Evolutionary conservation across 2,888 invertebrate genomes (phyloP).

Genomic region (Xanthostigma xanthostigma): DNA sequence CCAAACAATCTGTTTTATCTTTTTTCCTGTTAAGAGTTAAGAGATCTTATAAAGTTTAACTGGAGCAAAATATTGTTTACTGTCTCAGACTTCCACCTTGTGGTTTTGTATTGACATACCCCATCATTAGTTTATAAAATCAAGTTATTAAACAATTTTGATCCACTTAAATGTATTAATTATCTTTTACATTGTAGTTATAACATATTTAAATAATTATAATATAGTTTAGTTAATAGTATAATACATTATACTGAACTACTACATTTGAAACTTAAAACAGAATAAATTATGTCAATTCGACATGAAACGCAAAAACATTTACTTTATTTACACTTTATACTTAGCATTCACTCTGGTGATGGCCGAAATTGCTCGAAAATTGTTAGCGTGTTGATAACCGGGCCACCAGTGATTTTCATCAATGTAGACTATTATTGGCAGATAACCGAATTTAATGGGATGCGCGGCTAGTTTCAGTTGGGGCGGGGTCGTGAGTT

Average conservation of each 20-base stretch:
- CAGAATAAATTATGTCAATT: slow-evolving; percentile 7
- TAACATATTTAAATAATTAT: slow-evolving; percentile 4
- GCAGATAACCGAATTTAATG: no score
- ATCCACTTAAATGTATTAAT: slow-evolving; percentile 1
- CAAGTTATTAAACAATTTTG: background rate
- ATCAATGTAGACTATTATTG: no score
- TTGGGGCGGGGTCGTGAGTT: no score
- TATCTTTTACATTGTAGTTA: slow-evolving; percentile 2
- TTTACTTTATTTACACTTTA: no score
- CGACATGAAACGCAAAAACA: slow-evolving; percentile 4
- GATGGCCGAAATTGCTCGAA: no score
- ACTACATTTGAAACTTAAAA: slow-evolving; percentile 4
- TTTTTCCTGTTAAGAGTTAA: background rate
- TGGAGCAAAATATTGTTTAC: background rate
- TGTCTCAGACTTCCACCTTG: background rate
- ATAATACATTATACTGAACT: slow-evolving; percentile 2
- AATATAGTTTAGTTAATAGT: slow-evolving; percentile 7
- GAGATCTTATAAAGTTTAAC: background rate
- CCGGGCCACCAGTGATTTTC: no score
- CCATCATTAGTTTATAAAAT: background rate
- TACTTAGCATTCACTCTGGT: no score
- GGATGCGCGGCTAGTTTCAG: no score
- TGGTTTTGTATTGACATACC: slow-evolving; percentile 3
- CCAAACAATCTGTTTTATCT: no score
- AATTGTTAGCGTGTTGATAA: no score